Conservation (phyloP, 2,113 vertebrate species). For the Microtus pennsylvanicus region DNA sequence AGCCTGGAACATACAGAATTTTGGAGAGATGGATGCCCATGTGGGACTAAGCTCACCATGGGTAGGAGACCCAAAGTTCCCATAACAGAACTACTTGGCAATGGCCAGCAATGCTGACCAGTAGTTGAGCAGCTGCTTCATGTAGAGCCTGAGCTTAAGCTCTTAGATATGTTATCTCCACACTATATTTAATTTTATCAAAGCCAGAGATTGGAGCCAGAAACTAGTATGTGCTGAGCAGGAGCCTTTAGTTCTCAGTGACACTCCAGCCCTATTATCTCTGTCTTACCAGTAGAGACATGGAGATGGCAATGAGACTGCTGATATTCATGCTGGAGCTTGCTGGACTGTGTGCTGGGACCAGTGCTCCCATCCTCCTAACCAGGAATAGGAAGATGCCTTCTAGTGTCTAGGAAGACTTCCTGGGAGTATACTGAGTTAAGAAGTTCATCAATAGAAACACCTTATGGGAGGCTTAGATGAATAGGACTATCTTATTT, state of each 20-base stretch:
- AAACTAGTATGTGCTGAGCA: background rate
- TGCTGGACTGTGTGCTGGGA: background rate
- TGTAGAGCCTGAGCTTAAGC: background rate
- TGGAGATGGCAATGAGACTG: background rate
- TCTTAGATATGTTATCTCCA: background rate
- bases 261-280: background rate
- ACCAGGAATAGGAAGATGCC: background rate
- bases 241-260: too few species aligned
- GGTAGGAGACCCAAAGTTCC: background rate
- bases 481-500: background rate
- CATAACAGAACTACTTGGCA: background rate
- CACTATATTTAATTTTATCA: background rate
- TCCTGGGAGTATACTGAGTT: rapidly evolving
- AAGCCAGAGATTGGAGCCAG: background rate
- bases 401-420: background rate
- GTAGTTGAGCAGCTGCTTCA: rapidly evolving
- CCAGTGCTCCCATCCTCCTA: background rate
- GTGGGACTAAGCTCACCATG: background rate
- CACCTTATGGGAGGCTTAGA: background rate
- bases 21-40: background rate
- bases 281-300: background rate
- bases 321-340: background rate
- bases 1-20: background rate
- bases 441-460: background rate
- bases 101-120: rapidly evolving